These are phyloP conservation scores for Chymomyza procnemis DNA, from an alignment of 2,888 invertebrate genomes.

Conservation along the genomic window DNA sequence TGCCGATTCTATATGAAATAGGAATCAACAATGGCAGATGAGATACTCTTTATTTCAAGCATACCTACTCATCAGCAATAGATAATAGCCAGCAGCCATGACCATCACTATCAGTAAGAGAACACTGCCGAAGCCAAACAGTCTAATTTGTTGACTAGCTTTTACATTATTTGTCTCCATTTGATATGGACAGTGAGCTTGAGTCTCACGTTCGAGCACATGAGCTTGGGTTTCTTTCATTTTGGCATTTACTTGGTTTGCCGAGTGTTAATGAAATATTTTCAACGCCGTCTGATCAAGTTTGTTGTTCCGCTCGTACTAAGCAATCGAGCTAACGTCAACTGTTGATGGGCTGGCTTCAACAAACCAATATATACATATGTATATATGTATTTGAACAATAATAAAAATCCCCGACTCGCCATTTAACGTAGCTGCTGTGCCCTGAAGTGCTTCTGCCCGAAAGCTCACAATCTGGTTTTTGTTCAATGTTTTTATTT, in stretches of 20 bases:
- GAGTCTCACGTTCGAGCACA: not conserved
- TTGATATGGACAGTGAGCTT: not conserved
- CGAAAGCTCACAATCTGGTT: not conserved
- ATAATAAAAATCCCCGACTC: conserved; percentile 46
- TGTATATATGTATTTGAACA: not conserved
- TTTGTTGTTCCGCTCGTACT: conserved; percentile 22
- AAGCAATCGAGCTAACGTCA: not conserved
- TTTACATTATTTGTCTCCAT: not conserved
- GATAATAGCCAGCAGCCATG: conserved; percentile 37
- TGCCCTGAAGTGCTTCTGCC: not conserved
- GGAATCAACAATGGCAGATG: not conserved
- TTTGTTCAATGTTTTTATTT: not conserved
- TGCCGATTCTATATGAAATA: conserved; percentile 8
- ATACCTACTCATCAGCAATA: conserved; percentile 49
- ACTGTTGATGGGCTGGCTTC: conserved; percentile 13
- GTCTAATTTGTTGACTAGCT: conserved; percentile 20
- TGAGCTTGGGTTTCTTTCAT: not conserved
- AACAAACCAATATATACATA: not conserved
- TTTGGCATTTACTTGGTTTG: not conserved
- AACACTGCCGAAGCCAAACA: conserved; percentile 25
- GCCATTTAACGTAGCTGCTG: conserved; percentile 34
- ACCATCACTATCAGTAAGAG: conserved; percentile 44
- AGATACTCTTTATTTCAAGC: not conserved
- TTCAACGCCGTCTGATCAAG: conserved; percentile 29
- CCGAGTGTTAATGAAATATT: not conserved